Conservation (phyloP, 2,888 invertebrate genomes). For the Busseola fusca region DNA sequence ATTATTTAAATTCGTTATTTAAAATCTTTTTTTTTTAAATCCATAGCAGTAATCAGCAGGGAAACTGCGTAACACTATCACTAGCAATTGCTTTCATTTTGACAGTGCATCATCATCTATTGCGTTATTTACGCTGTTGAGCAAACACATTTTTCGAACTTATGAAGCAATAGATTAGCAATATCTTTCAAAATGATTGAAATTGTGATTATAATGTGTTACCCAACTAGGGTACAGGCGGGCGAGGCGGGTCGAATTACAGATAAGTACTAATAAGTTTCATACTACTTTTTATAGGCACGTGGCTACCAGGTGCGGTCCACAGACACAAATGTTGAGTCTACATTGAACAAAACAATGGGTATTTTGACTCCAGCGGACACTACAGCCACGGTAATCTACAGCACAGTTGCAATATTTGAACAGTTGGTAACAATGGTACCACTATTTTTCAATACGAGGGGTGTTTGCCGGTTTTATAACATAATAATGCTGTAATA, state of each 20-base stretch:
- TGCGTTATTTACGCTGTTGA: too few relatives aligned
- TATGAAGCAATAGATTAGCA: too few relatives aligned
- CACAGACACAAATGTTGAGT: constrained; percentile 75
- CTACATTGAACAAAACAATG: constrained; percentile 78
- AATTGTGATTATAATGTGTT: too few relatives aligned
- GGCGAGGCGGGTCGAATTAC: constrained; percentile 30
- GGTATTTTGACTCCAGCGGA: constrained; percentile 81
- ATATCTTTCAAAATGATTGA: too few relatives aligned
- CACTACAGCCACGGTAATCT: too few relatives aligned
- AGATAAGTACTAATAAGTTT: constrained; percentile 43
- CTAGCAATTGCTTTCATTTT: too few relatives aligned
- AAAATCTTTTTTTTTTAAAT: too few relatives aligned
- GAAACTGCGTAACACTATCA: too few relatives aligned
- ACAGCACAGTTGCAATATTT: constrained; percentile 71
- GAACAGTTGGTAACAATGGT: constrained; percentile 81
- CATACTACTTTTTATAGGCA: constrained; percentile 60
- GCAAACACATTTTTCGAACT: too few relatives aligned
- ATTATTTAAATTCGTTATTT: background rate
- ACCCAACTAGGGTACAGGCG: too few relatives aligned
- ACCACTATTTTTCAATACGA: constrained; percentile 65
- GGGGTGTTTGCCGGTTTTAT: constrained; percentile 55
- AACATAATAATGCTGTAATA: constrained; percentile 57
- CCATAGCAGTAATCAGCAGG: background rate
- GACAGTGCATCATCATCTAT: too few relatives aligned
- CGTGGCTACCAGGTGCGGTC: constrained; percentile 78